Base-by-base conservation (phyloP, 2,797 vertebrate genomes). In the Phataginus tricuspis region DNA sequence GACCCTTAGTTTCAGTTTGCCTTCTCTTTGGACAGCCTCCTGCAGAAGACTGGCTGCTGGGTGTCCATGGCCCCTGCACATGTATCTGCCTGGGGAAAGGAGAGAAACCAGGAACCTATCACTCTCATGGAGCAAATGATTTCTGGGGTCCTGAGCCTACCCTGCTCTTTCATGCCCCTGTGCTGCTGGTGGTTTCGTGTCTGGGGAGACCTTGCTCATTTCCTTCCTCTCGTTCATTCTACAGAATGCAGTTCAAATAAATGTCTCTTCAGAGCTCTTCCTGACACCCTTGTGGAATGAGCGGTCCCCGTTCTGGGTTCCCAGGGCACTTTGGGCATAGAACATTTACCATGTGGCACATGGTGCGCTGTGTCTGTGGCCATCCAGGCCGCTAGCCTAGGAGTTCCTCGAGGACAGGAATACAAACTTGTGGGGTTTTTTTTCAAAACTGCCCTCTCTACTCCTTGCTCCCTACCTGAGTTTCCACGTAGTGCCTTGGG, bases 61-160 rank as follows among this genome's bases (percentile, higher is more conserved):
- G 2, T 27, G 10, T n/a, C 51, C 7, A 5, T 10, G 42, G 39
- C 4, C 34, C 51, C 4, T 3, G 12, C 9, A 5, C 1, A 74
- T 34, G 63, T 9, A 12, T 59, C 64, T 53, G 5, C 55, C 29
- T 16, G 39, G 51, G 90, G 39, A 74, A 49, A 63, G 51, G 49
- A 61, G 45, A 83, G 42, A 45, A 37, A 34, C 25, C 37, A n/a
- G 25, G 64, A 87, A 69, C 31, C n/a, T 51, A 57, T 18, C 5
- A 0, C 37, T 94, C 31, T 78, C 92, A 29, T 53, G 59, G 14
- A 27, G 7, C 64, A 57, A 86, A 68, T 45, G 27, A 27, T 42
- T 66, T 86, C 21, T 49, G 18, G 42, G 16, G 45, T 29, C 27
- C 57, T 1, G 1, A 77, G 5, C 12, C 1, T 45, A 23, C 57